Evolutionary conservation across 2,888 invertebrate genomes (phyloP).

Genomic region (Myopa tessellatipennis): DNA sequence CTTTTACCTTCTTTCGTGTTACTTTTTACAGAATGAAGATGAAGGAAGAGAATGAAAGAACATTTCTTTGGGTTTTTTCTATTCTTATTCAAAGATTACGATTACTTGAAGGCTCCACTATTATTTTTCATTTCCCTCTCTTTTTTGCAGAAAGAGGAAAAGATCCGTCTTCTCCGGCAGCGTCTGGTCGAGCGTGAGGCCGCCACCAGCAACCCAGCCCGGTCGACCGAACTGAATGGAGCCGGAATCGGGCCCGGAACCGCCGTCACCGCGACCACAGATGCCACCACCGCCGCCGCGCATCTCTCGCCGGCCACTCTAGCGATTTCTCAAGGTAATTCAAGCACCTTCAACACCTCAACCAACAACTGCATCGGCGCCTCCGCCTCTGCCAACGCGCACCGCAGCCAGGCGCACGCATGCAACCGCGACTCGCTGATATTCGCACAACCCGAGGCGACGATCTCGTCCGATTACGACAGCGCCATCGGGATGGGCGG

Average conservation of each 20-base stretch:
- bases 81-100: no score
- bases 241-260: constrained; percentile 59
- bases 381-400: neutral
- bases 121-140: constrained; percentile 8
- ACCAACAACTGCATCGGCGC: constrained; percentile 19
- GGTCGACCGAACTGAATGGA: constrained; percentile 62
- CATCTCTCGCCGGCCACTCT: constrained; percentile 73
- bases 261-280: constrained; percentile 23
- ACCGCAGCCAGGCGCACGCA: neutral
- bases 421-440: constrained; percentile 56
- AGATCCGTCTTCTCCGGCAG: constrained; percentile 83
- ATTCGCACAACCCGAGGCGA: constrained; percentile 79
- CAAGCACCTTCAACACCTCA: constrained; percentile 25
- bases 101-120: neutral
- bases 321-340: constrained; percentile 76
- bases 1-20: no score
- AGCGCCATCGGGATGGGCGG: constrained; percentile 78
- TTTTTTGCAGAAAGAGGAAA: constrained; percentile 83
- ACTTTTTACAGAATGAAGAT: no score
- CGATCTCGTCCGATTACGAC: constrained; percentile 72
- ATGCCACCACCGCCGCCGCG: constrained; percentile 49
- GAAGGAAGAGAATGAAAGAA: no score
- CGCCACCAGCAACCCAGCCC: constrained; percentile 60
- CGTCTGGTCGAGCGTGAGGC: constrained; percentile 81
- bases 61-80: no score